These are phyloP conservation scores for Trachelipus rathkii DNA, from an alignment of 1,140 invertebrate species.

Conservation along the genomic window DNA sequence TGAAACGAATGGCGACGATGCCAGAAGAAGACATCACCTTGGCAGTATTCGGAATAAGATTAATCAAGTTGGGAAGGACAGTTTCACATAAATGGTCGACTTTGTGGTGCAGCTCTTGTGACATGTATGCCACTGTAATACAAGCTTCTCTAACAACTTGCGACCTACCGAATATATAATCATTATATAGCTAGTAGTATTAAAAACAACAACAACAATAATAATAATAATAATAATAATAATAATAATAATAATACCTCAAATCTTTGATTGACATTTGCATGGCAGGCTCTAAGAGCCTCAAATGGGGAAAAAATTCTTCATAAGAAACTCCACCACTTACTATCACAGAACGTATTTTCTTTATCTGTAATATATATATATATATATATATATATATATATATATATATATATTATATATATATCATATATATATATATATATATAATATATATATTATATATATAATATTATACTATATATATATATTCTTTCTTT, in stretches of 20 bases:
- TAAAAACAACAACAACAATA: too few relatives aligned
- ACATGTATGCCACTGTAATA: conserved; percentile 86
- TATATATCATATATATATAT: neutral
- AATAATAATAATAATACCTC: conserved; percentile 54
- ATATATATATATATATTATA: conserved; percentile 23
- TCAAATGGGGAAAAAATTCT: conserved; percentile 74
- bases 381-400: conserved; percentile 21
- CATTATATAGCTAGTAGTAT: too few relatives aligned
- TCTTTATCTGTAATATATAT: conserved; percentile 64
- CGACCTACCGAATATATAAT: conserved; percentile 48
- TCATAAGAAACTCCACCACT: conserved; percentile 73
- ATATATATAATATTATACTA: too few relatives aligned
- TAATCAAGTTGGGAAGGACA: conserved; percentile 76
- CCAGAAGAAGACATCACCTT: conserved; percentile 77
- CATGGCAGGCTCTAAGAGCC: conserved; percentile 73
- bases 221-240: too few relatives aligned
- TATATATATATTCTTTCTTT: too few relatives aligned
- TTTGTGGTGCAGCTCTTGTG: conserved; percentile 73
- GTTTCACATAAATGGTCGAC: conserved; percentile 79
- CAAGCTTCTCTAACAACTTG: conserved; percentile 91
- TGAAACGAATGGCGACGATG: conserved; percentile 78
- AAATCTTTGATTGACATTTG: conserved; percentile 82
- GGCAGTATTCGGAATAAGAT: conserved; percentile 90
- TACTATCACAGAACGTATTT: conserved; percentile 72
- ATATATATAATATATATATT: too few relatives aligned